Percentiles rank a stretch among this genome's conserved stretches.
Evolutionary conservation across 1,140 invertebrate species (phyloP).

Genomic region (Heterodera carotae): DNA sequence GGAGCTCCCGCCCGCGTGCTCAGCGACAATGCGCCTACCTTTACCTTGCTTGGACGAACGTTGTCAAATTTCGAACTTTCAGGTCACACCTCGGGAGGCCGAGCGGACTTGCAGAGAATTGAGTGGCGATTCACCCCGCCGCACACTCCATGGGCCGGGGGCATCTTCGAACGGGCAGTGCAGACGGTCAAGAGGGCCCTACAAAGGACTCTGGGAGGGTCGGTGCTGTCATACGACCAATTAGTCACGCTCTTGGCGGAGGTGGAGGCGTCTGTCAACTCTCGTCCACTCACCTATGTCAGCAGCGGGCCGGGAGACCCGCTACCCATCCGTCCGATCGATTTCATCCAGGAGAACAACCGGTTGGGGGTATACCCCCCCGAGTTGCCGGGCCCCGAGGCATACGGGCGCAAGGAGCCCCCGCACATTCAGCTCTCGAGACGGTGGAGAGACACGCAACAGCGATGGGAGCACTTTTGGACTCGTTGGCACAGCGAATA

Average conservation of each 20-base stretch:
- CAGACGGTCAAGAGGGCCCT: constrained; percentile 30
- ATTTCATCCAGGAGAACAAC: background rate
- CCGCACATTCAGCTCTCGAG: background rate
- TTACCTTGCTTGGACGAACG: background rate
- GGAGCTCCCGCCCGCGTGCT: constrained; percentile 19
- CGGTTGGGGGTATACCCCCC: background rate
- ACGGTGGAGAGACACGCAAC: background rate
- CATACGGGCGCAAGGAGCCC: background rate
- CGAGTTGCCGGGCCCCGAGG: background rate
- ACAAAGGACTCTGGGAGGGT: constrained; percentile 17
- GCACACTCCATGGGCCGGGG: constrained; percentile 28
- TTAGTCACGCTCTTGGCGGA: constrained; percentile 20
- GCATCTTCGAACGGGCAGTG: constrained; percentile 33
- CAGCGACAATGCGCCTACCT: constrained; percentile 24
- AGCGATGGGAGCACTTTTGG: constrained; percentile 2
- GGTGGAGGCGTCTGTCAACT: constrained; percentile 16
- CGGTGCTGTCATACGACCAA: constrained; percentile 27
- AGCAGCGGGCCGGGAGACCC: background rate
- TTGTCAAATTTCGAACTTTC: background rate
- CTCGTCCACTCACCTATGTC: constrained; percentile 17
- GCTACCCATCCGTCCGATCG: constrained; percentile 19
- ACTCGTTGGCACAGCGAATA: constrained; percentile 8
- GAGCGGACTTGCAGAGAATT: background rate
- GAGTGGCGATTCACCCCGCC: constrained; percentile 33
- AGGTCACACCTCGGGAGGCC: background rate